These are phyloP conservation scores for Grus americana DNA, from an alignment of 2,113 vertebrate genomes.

Conservation along the genomic window DNA sequence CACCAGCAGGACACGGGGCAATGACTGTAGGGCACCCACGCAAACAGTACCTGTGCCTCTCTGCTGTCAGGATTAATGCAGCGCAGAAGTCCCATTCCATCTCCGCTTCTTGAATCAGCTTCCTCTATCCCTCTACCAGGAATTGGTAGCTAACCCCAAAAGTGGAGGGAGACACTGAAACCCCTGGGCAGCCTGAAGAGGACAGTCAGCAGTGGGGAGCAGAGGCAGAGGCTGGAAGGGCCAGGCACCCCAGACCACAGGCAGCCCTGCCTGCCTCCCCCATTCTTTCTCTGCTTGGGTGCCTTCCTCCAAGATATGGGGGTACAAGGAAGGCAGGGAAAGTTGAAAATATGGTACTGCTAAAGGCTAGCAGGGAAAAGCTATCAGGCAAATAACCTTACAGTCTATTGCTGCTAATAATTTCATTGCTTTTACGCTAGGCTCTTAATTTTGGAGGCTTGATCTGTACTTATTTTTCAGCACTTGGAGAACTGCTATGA, in stretches of 20 bases:
- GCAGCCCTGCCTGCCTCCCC: neutral
- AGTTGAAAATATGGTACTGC: neutral
- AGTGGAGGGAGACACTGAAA: neutral
- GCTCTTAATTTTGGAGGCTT: neutral
- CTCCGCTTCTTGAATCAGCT: neutral
- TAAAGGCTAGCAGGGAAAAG: neutral
- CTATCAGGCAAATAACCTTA: neutral
- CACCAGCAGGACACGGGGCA: neutral
- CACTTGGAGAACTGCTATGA: neutral
- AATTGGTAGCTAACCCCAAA: neutral
- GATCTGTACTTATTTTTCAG: neutral
- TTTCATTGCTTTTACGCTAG: neutral
- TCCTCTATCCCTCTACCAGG: neutral
- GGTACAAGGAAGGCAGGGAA: neutral
- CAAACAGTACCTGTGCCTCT: neutral
- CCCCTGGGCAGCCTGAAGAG: neutral
- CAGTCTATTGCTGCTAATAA: neutral
- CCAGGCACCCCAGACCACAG: neutral
- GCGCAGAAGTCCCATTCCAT: neutral
- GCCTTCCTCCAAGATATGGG: neutral
- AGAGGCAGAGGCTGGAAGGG: neutral
- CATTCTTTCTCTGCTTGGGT: neutral
- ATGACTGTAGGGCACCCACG: neutral
- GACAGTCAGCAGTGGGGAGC: neutral
- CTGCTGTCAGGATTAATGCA: neutral